Evolutionary conservation across 2,888 invertebrate species (phyloP), one percentile per base, ranked within the genome.

Genomic region (Eupsilia transversa): DNA sequence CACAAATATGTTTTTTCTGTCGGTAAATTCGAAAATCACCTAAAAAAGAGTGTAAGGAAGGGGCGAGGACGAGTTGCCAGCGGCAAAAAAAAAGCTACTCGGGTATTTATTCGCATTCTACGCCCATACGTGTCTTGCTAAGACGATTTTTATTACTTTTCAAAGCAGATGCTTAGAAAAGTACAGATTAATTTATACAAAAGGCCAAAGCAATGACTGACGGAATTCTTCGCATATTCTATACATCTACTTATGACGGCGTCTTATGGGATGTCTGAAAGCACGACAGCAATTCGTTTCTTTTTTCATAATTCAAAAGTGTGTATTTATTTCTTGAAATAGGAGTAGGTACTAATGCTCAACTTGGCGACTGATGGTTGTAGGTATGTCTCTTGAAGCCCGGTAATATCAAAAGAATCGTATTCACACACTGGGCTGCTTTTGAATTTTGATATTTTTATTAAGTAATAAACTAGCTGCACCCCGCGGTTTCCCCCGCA

Each of bases 81-180:
- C 83, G 70, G 87, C 84, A 89, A 88, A 88, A 89, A 83, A 83
- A 85, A 80, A 86, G 84, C 82, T 79, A 72, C 79, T 65, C 73
- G 85, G 76, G 86, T 90, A 90, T 92, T 92, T 94, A 93, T 90
- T 92, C 92, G 80, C 86, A 90, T 92, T 91, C 91, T 87, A 90
- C 87, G 84, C 87, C 89, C 92, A 92, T 91, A 93, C 91, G 92
- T 94, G 92, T 91, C 91, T 90, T 84, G 84, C 89, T 94, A 95
- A 96, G 95, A 92, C 94, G 94, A 94, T 94, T 94, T 95, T 96
- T 96, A 96, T 96, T 95, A 93, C 95, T 87, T 91, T 91, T 94
- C 92, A 93, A 94, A 93, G 92, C 89, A 92, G 88, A 91, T 91
- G 89, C 91, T 92, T 90, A 91, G 90, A 91, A 92, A 93, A 91